Base-by-base conservation (phyloP, 2,797 vertebrate genomes). In the Malacoctenus gilli region DNA sequence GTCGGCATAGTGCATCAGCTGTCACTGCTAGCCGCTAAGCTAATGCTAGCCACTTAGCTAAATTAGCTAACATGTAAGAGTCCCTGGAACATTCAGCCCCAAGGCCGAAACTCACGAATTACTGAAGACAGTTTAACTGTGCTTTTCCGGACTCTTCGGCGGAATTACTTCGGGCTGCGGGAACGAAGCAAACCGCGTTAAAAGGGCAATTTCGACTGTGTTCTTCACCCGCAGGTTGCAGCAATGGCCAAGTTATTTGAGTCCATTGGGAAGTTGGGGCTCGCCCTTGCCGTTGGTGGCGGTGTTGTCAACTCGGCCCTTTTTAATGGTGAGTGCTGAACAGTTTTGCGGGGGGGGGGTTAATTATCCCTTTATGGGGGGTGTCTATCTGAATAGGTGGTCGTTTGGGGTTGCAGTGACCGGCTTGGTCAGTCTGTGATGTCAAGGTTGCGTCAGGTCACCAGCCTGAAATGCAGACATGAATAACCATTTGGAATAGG, bases 261-360 rank as follows among this genome's bases (percentile, higher is more conserved):
- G 69, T 90, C 93, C 4, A 89, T 98, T 39, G 97, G 96, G 44
- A 99, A 98, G 86, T 87, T 99, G 1, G 96, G 97, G 52, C 82
- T 99, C 79, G 96, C 94, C 14, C 63, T 98, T 49, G 96, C 95
- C 0, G 34, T 99, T 0, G 94, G 92, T 13, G 97, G 96, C 8
- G 93, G 97, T 13, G 93, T 98, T 1, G 93, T 95, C 15, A 98
- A 98, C 84, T 98, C 96, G 1, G 96, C 97, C 6, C 92, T 99
- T 0, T 99, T 95, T 77, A 99, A 97, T 4, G 97, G 97, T 98
- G 78, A 94, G 25, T 28, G 9, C 25, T 6, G 25, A 28, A 6
- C 25, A 1, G n/a, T n/a, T n/a, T n/a, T n/a, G n/a, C n/a, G n/a
- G n/a, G n/a, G n/a, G n/a, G n/a, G n/a, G n/a, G n/a, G n/a, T n/a